Conservation (phyloP, 2,113 vertebrate species). For the Gracilinanus agilis region DNA sequence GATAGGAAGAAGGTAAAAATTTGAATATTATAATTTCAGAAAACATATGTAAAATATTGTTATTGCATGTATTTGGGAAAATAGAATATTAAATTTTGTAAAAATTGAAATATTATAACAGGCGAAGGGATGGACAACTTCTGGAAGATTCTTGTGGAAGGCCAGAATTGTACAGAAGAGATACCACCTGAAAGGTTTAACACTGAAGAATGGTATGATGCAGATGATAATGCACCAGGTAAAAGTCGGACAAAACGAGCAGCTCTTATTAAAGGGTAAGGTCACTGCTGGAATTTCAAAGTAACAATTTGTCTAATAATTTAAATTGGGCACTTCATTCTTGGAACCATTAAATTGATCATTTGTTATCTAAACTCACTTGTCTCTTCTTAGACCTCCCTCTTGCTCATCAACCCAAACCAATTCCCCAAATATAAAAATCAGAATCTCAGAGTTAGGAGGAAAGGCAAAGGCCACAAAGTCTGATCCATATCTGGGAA, state of each 20-base stretch:
- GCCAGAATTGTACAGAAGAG: conserved; percentile 88
- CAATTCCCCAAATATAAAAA: background rate
- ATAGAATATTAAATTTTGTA: background rate
- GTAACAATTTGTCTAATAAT: background rate
- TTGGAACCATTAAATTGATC: background rate
- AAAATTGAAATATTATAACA: conserved; percentile 64
- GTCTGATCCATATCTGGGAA: too few species aligned
- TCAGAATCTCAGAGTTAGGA: too few species aligned
- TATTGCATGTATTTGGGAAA: too few species aligned
- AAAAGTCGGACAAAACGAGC: conserved; percentile 88
- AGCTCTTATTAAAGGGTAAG: conserved; percentile 89
- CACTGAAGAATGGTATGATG: conserved; percentile 85
- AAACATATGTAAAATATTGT: too few species aligned
- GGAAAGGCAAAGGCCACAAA: too few species aligned
- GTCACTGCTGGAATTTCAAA: conserved; percentile 4
- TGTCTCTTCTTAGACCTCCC: background rate
- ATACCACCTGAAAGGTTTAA: conserved; percentile 90
- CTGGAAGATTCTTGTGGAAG: conserved; percentile 89
- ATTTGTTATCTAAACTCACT: background rate
- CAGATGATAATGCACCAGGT: conserved; percentile 86
- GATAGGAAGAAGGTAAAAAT: background rate
- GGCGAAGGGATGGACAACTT: conserved; percentile 91
- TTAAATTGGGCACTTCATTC: background rate
- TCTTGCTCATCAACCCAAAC: background rate
- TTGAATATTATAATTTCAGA: conserved; percentile 34